A percentile compares a stretch with the other conserved stretches of the same genome.
Evolutionary conservation across 2,797 vertebrate species (phyloP).

Genomic region (Hoplostethus mediterraneus): DNA sequence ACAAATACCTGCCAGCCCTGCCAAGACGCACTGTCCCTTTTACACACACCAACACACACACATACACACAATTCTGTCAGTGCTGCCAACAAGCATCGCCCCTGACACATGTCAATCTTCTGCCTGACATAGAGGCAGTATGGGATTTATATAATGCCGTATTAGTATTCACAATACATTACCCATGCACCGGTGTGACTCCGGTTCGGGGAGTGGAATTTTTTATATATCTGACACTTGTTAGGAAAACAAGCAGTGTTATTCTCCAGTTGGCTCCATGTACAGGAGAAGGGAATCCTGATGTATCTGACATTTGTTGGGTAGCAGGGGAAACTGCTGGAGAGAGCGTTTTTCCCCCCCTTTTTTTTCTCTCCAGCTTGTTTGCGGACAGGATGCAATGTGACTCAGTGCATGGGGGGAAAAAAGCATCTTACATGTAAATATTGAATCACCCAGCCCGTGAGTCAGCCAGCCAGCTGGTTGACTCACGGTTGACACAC

Average conservation of each 20-base stretch:
- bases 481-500: too few relatives aligned
- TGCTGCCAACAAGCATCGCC: neutral
- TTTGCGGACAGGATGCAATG: slow-evolving; percentile 25
- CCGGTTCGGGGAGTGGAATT: slow-evolving; percentile 32
- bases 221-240: slow-evolving; percentile 56
- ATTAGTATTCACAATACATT: slow-evolving; percentile 41
- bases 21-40: neutral
- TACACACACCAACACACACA: slow-evolving; percentile 29
- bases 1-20: slow-evolving; percentile 11
- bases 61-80: neutral
- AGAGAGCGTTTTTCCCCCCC: neutral
- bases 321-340: slow-evolving; percentile 17
- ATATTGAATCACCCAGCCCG: slow-evolving; percentile 21
- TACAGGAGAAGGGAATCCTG: slow-evolving; percentile 28
- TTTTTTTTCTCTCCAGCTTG: neutral
- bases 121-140: neutral
- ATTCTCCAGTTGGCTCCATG: slow-evolving; percentile 35
- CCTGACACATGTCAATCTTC: slow-evolving; percentile 44
- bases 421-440: slow-evolving; percentile 20
- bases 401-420: neutral
- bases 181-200: slow-evolving; percentile 23
- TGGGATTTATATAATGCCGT: slow-evolving; percentile 37
- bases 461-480: slow-evolving; percentile 31
- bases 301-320: slow-evolving; percentile 58
- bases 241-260: slow-evolving; percentile 42